Percentiles rank a stretch among this genome's conserved stretches.
Conservation (phyloP, 2,113 vertebrate species). For the Mustela lutreola region DNA sequence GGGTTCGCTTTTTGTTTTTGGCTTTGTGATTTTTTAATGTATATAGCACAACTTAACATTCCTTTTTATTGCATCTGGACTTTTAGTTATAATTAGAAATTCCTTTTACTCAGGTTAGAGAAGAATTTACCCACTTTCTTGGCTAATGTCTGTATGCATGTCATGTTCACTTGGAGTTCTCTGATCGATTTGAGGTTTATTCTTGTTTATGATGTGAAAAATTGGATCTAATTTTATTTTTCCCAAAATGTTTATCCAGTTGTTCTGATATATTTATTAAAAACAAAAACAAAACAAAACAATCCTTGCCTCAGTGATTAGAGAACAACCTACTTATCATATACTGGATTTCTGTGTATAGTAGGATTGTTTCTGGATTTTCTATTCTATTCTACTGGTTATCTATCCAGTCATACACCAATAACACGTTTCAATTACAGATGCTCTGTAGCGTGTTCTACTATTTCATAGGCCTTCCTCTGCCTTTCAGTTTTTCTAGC, state of each 20-base stretch:
- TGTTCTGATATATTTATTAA: neutral
- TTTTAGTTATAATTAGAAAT: neutral
- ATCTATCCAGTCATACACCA: neutral
- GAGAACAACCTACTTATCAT: neutral
- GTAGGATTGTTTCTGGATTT: neutral
- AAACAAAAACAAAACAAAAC: neutral
- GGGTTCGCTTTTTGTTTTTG: neutral
- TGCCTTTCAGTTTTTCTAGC: neutral
- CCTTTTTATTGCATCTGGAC: neutral
- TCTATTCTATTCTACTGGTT: neutral
- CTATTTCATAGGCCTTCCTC: neutral
- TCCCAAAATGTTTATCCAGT: neutral
- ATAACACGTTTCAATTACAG: neutral
- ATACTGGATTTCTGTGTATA: neutral
- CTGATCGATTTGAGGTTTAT: neutral
- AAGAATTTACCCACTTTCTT: neutral
- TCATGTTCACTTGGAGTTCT: neutral
- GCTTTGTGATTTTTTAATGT: neutral
- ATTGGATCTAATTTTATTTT: constrained; percentile 21
- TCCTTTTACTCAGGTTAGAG: neutral
- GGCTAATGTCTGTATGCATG: neutral
- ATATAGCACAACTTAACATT: neutral
- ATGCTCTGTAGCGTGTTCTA: neutral
- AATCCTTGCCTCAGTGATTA: neutral
- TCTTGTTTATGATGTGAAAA: neutral